Percentiles rank a stretch among this genome's conserved stretches.
Conservation (phyloP, 2,113 vertebrate genomes). For the Epinephelus cyanopodus region DNA sequence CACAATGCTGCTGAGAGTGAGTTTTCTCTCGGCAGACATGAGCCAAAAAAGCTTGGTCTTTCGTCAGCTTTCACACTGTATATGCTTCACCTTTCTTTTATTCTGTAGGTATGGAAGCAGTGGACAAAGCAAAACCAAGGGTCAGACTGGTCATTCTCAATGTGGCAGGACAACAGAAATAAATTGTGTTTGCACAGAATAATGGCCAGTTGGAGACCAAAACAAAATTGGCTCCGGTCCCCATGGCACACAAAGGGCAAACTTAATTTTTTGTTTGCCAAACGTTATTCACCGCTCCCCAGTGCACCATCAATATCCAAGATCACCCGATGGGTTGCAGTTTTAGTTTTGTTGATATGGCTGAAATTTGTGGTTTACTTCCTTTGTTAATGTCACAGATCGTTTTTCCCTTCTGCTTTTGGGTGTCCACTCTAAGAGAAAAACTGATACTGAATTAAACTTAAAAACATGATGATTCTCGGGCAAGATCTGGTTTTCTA, state of each 20-base stretch:
- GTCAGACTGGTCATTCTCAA: neutral
- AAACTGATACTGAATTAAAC: neutral
- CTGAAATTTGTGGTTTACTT: neutral
- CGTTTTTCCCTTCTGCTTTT: too few relatives aligned
- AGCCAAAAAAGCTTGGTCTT: neutral
- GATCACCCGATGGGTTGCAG: neutral
- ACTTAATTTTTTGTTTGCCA: slow-evolving; percentile 1
- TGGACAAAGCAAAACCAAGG: neutral
- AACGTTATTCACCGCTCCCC: neutral
- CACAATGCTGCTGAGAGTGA: neutral
- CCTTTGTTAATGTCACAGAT: neutral
- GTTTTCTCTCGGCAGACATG: neutral
- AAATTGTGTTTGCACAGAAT: slow-evolving; percentile 24
- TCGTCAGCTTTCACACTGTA: neutral
- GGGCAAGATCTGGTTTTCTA: too few relatives aligned
- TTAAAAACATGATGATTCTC: neutral
- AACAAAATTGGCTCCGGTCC: neutral
- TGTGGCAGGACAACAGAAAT: neutral
- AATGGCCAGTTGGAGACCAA: slow-evolving; percentile 7
- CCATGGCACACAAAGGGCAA: neutral
- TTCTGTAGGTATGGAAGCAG: neutral
- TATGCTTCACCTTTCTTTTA: neutral
- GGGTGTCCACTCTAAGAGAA: neutral
- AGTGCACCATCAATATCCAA: neutral
- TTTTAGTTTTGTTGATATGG: neutral